Base-by-base conservation (phyloP, 2,113 vertebrate genomes). In the Sander vitreus region DNA sequence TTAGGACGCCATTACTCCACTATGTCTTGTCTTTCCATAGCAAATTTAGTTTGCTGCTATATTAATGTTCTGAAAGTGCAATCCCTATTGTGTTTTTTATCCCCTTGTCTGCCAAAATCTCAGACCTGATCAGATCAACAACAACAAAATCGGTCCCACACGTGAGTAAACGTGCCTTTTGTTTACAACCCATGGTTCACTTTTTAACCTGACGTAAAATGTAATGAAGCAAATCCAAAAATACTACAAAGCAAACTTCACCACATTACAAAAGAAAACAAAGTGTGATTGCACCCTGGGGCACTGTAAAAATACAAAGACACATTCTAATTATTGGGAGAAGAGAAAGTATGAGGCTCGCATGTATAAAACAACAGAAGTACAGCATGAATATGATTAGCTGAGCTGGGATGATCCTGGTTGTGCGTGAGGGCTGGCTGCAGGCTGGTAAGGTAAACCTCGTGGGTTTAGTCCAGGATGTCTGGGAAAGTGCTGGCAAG, bases 381-480 rank as follows among this genome's bases (percentile, higher is more conserved):
- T 50, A 9, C 8, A 53, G 81, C 33, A 2, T 0, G 74, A 65
- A 65, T 76, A 27, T 47, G 73, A 76, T 64, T 77, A 78, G 71
- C 54, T 30, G 84, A 85, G 73, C 78, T 9, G 53, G 66, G 70
- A 72, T n/a, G 81, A 54, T 66, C 54, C 63, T 15, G 82, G 55
- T 3, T 25, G 73, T 59, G 58, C 54, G 62, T 39, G 66, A 25
- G 64, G 5, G 11, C 50, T 18, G 57, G 78, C 43, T 55, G 80
- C 68, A 63, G 71, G 70, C 50, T 1, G 71, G 84, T 85, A 88
- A 87, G 83, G 73, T 73, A 82, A 88, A 86, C 85, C 89, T 81
- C 39, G 7, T 23, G 84, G 78, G 64, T 87, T 85, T 86, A 85
- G 91, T 91, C 82, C 88, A 75, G 88, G 81, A 57, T 25, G 76